Evolutionary conservation across 2,888 invertebrate species (phyloP), one percentile per base, ranked within the genome.

Genomic region (Hydropsyche betteni): DNA sequence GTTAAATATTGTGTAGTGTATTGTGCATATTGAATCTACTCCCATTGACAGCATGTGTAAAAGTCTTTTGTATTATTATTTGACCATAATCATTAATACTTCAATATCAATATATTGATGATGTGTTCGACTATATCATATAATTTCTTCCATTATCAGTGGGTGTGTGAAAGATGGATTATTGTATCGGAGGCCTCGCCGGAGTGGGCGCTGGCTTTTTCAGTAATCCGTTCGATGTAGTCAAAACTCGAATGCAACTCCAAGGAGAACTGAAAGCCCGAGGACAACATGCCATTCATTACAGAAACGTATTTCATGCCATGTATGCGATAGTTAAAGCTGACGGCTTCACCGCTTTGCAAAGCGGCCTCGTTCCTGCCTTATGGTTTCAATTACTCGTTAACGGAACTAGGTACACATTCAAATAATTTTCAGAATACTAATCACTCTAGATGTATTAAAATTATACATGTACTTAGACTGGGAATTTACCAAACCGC

Each of bases 161-260:
- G 36, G 4, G 36, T 5, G 36, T 10, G 5, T 68, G 12, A 36
- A 53, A 50, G 77, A 93, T 91, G 88, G 94, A 95, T 83, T 93
- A 94, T 84, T 81, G 89, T n/a, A 87, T 94, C 68, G 95, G 93
- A 50, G 94, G 90, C n/a, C 80, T 90, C 72, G 91, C 92, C 0
- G 93, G 93, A 0, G 91, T 92, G 38, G 91, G 92, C 2, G 94
- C 94, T 0, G 93, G 94, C 7, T 88, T 93, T 82, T 93, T 96
- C 82, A 94, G 95, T 78, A 97, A 97, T 84, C 97, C 96, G 0
- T 89, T 96, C 80, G 96, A 97, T 83, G 96, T 97, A 6, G 85
- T 96, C 51, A 97, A 97, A 87, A 96, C 93, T 14, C 89, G 96
- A 0, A 91, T 96, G 88, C 96, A 97, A 83, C 87, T 97, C 14